Evolutionary conservation across 2,888 invertebrate genomes (phyloP), one percentile per base, ranked within the genome.

Genomic region (Lottia gigantea): DNA sequence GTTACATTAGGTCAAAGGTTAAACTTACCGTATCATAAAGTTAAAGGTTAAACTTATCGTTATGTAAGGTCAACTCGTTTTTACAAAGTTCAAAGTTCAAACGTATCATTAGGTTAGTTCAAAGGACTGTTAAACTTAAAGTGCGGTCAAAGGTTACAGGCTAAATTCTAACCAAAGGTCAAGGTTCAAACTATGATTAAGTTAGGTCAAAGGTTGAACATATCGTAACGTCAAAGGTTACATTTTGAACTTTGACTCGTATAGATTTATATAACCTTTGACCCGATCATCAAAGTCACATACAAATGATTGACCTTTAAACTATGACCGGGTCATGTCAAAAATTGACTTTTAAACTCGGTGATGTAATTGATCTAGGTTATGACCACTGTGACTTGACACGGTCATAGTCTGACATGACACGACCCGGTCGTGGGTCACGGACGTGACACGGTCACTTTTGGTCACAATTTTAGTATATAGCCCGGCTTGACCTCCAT

Each of bases 391-490:
- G 7, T 40, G 40, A 40, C 40, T 11, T 40, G 40, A 40, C 40
- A 40, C 40, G 40, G 40, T 40, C 40, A 40, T 40, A 40, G 40
- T 8, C 11, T n/a, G 55, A 19, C 55, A 55, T n/a, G 19, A 55
- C 55, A n/a, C 12, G 55, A 55, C 55, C 55, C 4, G 55, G 55
- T 55, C 55, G 2, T 7, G 55, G 55, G 55, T n/a, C 23, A n/a
- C n/a, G 55, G 55, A 2, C 55, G 8, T 55, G 55, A 55, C 55
- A 12, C 55, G 55, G 19, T 19, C 55, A 19, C 14, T 8, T 2
- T 12, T 23, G 55, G 55, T 55, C 55, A 55, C 23, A 55, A 19
- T 55, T 55, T 12, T 19, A 55, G 55, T 55, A 55, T 55, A 55
- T 55, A 55, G 55, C 23, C 55, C 23, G 2, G 8, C n/a, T 55